These are phyloP conservation scores for Scolopax rusticola DNA, from an alignment of 2,797 vertebrate species.

Conservation along the genomic window DNA sequence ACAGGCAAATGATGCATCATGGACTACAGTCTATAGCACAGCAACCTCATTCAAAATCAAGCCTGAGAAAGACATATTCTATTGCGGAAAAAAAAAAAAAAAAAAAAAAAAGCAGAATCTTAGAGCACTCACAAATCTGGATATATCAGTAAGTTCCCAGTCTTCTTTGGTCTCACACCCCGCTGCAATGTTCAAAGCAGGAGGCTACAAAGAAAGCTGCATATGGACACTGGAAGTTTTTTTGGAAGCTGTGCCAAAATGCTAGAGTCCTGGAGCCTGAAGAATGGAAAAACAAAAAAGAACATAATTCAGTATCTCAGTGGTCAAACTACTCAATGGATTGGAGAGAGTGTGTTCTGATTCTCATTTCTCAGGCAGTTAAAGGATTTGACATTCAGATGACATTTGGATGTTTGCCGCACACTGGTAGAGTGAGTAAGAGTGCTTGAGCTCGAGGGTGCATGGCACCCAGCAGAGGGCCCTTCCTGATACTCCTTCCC, in stretches of 20 bases:
- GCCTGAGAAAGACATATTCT: not conserved
- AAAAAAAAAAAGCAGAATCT: not conserved
- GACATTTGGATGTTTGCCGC: not conserved
- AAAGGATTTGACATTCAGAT: not conserved
- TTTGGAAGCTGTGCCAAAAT: not conserved
- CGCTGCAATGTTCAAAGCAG: not conserved
- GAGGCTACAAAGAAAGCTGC: not conserved
- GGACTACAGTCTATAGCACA: not conserved
- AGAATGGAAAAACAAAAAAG: not conserved
- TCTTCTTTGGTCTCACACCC: not conserved
- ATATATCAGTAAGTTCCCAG: not conserved
- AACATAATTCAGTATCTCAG: not conserved
- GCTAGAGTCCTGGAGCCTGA: not conserved
- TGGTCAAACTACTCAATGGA: not conserved
- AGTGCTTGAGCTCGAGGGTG: not conserved
- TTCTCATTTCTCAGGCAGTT: not conserved
- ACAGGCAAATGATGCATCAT: accelerated
- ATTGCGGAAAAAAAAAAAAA: not conserved
- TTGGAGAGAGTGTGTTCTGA: accelerated
- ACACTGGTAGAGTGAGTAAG: not conserved
- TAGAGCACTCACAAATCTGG: not conserved
- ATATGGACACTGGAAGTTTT: not conserved
- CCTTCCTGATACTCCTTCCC: not conserved
- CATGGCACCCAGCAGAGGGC: not conserved
- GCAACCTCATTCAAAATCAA: not conserved